Conservation (phyloP, 53 echinoderm and acorn worm species). For the Echinometra lucunter region DNA sequence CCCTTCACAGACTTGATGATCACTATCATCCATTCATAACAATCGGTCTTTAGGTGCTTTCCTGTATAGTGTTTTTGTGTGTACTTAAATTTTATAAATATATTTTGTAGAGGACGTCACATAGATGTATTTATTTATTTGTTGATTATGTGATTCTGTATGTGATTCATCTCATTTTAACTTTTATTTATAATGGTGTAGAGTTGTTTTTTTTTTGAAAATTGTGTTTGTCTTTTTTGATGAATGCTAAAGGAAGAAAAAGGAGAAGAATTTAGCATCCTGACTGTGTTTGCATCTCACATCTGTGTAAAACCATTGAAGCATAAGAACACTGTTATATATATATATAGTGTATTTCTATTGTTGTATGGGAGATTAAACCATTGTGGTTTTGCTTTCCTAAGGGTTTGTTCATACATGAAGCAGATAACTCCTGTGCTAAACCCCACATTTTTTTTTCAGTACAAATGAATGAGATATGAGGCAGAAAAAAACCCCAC, state of each 20-base stretch:
- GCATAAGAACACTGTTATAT: no score
- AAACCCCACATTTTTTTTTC: no score
- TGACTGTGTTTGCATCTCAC: background rate
- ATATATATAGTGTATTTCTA: no score
- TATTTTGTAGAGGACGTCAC: constrained; percentile 5
- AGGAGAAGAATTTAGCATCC: background rate
- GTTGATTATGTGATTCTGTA: background rate
- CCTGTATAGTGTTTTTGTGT: background rate
- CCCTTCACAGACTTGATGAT: background rate
- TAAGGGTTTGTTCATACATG: no score
- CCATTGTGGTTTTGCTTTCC: no score
- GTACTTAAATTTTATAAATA: background rate
- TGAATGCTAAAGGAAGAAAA: background rate
- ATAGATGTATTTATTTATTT: constrained; percentile 41
- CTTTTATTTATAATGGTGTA: background rate
- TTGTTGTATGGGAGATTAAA: no score
- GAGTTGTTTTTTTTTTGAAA: background rate
- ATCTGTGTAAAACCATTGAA: no score
- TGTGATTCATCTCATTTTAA: constrained; percentile 22
- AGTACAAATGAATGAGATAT: no score
- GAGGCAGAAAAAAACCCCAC: no score
- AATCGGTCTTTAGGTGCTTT: constrained; percentile 1
- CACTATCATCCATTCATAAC: background rate
- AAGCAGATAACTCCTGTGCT: no score
- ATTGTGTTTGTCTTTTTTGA: background rate